phyloP scores from a whole-genome alignment of 2,888 invertebrate genomes.

The Endomychus coccineus region DNA sequence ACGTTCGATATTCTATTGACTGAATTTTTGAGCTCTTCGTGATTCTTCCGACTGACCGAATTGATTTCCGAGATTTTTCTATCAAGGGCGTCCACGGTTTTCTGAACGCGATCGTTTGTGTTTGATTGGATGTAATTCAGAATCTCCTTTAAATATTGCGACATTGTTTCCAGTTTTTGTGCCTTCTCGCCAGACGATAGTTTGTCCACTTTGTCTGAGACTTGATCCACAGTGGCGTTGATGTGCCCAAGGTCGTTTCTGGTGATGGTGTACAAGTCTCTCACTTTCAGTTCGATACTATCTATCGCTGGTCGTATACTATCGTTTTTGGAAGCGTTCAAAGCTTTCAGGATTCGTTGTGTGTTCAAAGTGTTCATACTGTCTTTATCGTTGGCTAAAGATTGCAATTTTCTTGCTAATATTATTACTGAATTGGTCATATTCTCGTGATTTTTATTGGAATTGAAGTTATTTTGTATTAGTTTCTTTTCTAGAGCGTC shows the following conservation, averaged over 20 bases:
- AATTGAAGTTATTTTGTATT: conserved; percentile 31
- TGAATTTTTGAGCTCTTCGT: conserved; percentile 29
- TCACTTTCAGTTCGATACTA: no score
- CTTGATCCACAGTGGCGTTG: background rate
- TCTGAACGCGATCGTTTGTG: conserved; percentile 4
- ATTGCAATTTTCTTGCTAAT: background rate
- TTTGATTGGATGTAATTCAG: conserved; percentile 1
- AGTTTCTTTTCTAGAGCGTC: no score
- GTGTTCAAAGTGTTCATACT: conserved; percentile 1
- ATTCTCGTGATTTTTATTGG: no score
- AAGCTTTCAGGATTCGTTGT: background rate
- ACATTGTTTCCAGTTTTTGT: background rate
- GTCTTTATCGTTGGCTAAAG: background rate
- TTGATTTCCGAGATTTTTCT: conserved; percentile 22
- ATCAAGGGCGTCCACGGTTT: conserved; percentile 41
- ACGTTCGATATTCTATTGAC: conserved; percentile 42
- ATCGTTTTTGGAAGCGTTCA: no score
- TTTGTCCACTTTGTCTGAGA: background rate
- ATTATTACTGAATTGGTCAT: conserved; percentile 1
- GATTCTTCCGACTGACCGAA: conserved; percentile 19
- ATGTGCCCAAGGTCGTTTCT: no score
- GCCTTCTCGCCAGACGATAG: conserved; percentile 8
- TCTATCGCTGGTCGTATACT: no score
- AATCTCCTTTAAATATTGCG: background rate
- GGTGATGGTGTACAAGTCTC: no score